These are phyloP conservation scores for Petroica traversi DNA, from an alignment of 2,113 vertebrate species.

Conservation along the genomic window DNA sequence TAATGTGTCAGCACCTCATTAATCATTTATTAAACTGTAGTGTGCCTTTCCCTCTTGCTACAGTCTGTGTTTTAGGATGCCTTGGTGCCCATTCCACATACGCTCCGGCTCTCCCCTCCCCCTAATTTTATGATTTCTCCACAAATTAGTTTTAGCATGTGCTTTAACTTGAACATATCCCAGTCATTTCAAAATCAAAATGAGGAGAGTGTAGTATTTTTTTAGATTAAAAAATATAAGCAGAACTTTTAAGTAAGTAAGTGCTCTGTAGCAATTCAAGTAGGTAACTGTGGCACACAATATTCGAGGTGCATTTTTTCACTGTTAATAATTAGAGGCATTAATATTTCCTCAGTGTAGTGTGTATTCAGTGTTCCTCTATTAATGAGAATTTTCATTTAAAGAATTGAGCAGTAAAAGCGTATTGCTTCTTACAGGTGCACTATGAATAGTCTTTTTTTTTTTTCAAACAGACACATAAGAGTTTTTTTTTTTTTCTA, in stretches of 20 bases:
- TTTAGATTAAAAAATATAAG: slow-evolving; percentile 47
- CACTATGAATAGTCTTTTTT: slow-evolving; percentile 34
- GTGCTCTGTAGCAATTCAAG: background rate
- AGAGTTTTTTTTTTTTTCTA: slow-evolving; percentile 23
- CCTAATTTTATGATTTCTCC: slow-evolving; percentile 60
- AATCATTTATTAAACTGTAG: slow-evolving; percentile 68
- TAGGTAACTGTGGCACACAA: background rate
- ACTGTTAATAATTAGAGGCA: background rate
- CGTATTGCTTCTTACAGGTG: slow-evolving; percentile 58
- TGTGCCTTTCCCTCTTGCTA: slow-evolving; percentile 35
- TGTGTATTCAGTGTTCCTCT: background rate
- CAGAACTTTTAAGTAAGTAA: slow-evolving; percentile 15
- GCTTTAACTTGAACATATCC: slow-evolving; percentile 55
- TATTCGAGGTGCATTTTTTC: background rate
- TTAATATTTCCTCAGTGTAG: slow-evolving; percentile 37
- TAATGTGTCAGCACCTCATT: slow-evolving; percentile 72
- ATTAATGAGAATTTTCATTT: slow-evolving; percentile 41
- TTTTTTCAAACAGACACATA: slow-evolving; percentile 48
- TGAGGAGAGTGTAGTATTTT: slow-evolving; percentile 34
- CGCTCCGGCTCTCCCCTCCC: slow-evolving; percentile 9
- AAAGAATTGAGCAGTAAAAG: background rate
- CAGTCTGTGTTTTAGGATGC: slow-evolving; percentile 59
- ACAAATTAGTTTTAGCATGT: slow-evolving; percentile 59
- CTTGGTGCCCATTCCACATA: slow-evolving; percentile 27
- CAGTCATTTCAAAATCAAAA: slow-evolving; percentile 47